Percentiles rank a stretch among this genome's conserved stretches.
Conservation (phyloP, 2,888 invertebrate species). For the Parelbella ahira region DNA sequence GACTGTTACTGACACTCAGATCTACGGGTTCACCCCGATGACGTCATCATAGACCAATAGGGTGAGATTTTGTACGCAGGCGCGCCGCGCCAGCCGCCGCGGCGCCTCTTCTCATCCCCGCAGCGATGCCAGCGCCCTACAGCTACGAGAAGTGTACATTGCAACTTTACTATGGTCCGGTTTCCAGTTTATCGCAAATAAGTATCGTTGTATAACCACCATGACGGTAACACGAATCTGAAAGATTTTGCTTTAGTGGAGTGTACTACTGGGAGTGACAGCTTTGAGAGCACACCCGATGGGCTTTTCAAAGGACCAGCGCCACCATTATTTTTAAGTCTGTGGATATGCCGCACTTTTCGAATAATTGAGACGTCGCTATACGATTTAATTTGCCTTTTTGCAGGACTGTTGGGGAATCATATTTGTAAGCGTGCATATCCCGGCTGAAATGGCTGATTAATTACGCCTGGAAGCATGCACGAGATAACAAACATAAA, state of each 20-base stretch:
- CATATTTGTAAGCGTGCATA: constrained; percentile 6
- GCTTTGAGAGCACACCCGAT: constrained; percentile 71
- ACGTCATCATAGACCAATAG: constrained; percentile 78
- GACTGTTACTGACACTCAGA: constrained; percentile 75
- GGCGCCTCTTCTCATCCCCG: constrained; percentile 58
- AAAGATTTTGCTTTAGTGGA: constrained; percentile 57
- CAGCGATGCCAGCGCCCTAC: constrained; percentile 39
- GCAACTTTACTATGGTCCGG: constrained; percentile 47
- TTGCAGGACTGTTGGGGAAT: constrained; percentile 47
- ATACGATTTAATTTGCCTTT: constrained; percentile 78
- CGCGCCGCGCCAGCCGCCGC: constrained; percentile 65
- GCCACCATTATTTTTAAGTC: constrained; percentile 69
- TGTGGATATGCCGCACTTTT: constrained; percentile 64
- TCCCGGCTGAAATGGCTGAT: no score
- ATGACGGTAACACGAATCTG: constrained; percentile 40
- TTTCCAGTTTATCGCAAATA: constrained; percentile 32
- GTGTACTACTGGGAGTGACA: constrained; percentile 72
- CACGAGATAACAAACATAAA: background rate
- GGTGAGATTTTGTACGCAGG: constrained; percentile 65
- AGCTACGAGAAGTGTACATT: constrained; percentile 47
- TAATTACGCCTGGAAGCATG: constrained; percentile 9
- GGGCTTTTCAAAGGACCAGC: constrained; percentile 75
- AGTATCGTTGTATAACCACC: constrained; percentile 45
- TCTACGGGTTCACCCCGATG: constrained; percentile 75
- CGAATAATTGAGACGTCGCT: constrained; percentile 73